Base-by-base conservation (phyloP, 2,113 vertebrate species). In the Poicephalus gulielmi region DNA sequence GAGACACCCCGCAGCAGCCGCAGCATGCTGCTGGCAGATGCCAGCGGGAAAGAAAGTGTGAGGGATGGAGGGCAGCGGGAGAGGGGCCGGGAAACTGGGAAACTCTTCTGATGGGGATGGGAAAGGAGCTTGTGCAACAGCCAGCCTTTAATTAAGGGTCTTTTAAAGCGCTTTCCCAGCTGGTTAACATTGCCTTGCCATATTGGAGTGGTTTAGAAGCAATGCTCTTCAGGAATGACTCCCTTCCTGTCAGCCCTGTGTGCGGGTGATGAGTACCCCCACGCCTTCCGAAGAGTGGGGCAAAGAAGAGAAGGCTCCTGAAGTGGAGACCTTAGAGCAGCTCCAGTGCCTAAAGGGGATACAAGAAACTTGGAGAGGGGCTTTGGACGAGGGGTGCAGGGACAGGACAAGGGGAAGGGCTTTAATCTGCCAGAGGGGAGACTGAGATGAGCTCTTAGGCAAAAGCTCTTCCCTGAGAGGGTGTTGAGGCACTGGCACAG, bases 131-230 rank as follows among this genome's bases (percentile, higher is more conserved):
- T 94, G 94, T 92, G 84, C 92, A 94, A 90, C 82, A 96, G 93
- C 41, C 90, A 28, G 97, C 90, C 97, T 97, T 97, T 98, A 97
- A 97, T 98, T 98, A 97, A 88, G 92, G 91, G 64, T 64, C 90
- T 94, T 84, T 84, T 93, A 93, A 97, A 98, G 97, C 81, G 4
- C 73, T 95, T 94, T 90, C 86, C 91, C 97, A 98, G 97, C 94
- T 97, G 98, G 90, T 94, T 90, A 82, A 30, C 79, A 92, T 96
- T 94, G 91, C 93, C 96, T 96, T 90, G 94, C 94, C 96, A 96
- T 95, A 88, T 91, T 97, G 97, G 95, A 98, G 97, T 96, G 92
- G 96, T 97, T 98, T 97, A 93, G 91, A 83, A 88, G 90, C 91
- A 95, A 92, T 71, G 93, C 83, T 95, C 53, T 91, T 77, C 39